Evolutionary conservation across 2,797 vertebrate genomes (phyloP).

Genomic region (Malacoraja senta): DNA sequence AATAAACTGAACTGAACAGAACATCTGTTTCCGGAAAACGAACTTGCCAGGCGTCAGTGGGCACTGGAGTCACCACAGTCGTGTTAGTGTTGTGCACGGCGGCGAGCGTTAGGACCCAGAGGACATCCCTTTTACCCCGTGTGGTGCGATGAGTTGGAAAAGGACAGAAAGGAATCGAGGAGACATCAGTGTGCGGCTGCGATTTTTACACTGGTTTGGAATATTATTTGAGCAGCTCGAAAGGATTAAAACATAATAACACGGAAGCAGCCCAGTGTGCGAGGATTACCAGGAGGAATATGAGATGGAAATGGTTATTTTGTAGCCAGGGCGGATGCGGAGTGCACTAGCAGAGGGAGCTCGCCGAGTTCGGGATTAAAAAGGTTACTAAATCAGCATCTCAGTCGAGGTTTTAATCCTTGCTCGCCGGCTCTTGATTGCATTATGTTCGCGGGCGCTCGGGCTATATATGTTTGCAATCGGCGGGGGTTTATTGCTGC

Average conservation of each 20-base stretch:
- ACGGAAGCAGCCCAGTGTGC: background rate
- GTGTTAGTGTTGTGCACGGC: background rate
- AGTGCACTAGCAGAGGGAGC: background rate
- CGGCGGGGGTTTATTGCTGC: background rate
- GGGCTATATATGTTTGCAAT: background rate
- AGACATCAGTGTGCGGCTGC: background rate
- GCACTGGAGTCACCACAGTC: background rate
- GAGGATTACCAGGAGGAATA: constrained; percentile 21
- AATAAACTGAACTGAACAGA: too few relatives aligned
- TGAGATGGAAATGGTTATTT: background rate
- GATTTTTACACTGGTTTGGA: background rate
- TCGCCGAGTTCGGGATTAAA: constrained; percentile 21
- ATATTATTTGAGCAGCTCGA: constrained; percentile 19
- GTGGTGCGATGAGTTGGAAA: constrained; percentile 37
- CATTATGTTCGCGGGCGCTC: background rate
- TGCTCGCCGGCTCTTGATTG: constrained; percentile 2
- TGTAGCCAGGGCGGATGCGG: constrained; percentile 29
- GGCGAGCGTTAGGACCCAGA: constrained; percentile 25
- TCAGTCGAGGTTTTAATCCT: constrained; percentile 5
- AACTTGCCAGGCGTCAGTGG: background rate
- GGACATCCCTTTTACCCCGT: background rate
- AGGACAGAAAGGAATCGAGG: constrained; percentile 30
- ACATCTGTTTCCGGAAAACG: background rate
- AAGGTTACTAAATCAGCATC: constrained; percentile 36
- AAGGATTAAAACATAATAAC: background rate